These are phyloP conservation scores for Eudasyphora cyanicolor DNA, from an alignment of 2,888 invertebrate species.

Conservation along the genomic window DNA sequence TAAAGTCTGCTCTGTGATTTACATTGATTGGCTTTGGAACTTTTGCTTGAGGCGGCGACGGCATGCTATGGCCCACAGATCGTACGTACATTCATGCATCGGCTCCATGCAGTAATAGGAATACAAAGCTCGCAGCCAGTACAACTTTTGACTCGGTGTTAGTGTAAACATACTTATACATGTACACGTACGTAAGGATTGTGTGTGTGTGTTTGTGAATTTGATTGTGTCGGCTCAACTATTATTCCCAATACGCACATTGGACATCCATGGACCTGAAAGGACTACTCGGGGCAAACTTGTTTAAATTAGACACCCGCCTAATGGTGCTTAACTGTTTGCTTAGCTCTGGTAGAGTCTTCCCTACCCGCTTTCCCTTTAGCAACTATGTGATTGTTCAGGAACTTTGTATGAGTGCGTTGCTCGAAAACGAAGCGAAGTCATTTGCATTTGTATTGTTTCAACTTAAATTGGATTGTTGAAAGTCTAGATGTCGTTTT, in stretches of 20 bases:
- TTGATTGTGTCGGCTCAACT: slow-evolving; percentile 37
- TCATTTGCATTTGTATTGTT: slow-evolving; percentile 32
- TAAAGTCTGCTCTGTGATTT: slow-evolving; percentile 64
- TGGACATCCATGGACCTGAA: slow-evolving; percentile 42
- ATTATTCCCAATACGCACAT: slow-evolving; percentile 62
- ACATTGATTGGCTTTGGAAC: slow-evolving; percentile 63
- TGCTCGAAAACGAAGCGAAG: neutral
- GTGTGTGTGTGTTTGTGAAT: too few relatives aligned
- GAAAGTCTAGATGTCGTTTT: neutral
- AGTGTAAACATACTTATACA: neutral
- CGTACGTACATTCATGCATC: neutral
- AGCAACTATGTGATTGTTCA: neutral
- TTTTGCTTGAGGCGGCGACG: slow-evolving; percentile 31
- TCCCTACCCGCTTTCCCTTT: too few relatives aligned
- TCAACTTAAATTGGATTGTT: slow-evolving; percentile 31
- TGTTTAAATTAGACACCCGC: slow-evolving; percentile 62
- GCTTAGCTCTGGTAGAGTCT: slow-evolving; percentile 44
- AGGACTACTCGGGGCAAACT: slow-evolving; percentile 47
- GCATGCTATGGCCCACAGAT: slow-evolving; percentile 16
- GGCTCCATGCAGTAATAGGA: slow-evolving; percentile 35
- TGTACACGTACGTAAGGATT: too few relatives aligned
- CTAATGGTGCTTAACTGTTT: slow-evolving; percentile 62
- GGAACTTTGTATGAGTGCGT: neutral
- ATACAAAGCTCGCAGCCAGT: neutral
- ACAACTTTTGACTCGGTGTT: neutral